phyloP scores from a whole-genome alignment of 1,140 invertebrate genomes.

The Drosophila athabasca region DNA sequence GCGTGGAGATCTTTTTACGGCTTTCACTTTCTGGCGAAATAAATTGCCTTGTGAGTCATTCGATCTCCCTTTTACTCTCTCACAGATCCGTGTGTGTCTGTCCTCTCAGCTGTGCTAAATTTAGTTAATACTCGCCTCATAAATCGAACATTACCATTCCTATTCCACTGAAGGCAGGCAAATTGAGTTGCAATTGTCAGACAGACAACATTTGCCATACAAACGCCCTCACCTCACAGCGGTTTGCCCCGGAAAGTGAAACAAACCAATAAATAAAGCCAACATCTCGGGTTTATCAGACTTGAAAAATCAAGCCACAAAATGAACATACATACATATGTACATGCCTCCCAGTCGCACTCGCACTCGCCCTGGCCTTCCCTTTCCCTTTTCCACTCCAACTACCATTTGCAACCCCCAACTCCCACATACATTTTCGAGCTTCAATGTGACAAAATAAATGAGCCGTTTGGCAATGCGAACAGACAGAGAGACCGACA shows the following conservation, averaged over 20 bases:
- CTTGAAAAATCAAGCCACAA: constrained; percentile 54
- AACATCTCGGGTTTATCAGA: constrained; percentile 65
- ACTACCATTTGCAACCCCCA: neutral
- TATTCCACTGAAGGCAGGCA: constrained; percentile 6
- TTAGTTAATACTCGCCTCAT: constrained; percentile 24
- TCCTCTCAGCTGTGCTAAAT: neutral
- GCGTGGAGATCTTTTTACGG: too few relatives aligned
- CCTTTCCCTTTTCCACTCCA: constrained; percentile 36
- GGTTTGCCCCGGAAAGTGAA: constrained; percentile 54
- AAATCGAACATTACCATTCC: constrained; percentile 11
- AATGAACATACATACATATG: constrained; percentile 5
- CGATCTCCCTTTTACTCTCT: too few relatives aligned
- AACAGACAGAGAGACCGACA: constrained; percentile 19
- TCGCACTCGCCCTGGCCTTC: constrained; percentile 15
- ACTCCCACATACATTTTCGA: constrained; percentile 47
- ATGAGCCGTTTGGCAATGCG: constrained; percentile 61
- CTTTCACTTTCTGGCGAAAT: too few relatives aligned
- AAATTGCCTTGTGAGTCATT: too few relatives aligned
- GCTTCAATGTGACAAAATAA: constrained; percentile 70
- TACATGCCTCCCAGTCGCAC: neutral
- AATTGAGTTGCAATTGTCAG: constrained; percentile 56
- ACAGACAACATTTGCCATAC: constrained; percentile 32
- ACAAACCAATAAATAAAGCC: constrained; percentile 67
- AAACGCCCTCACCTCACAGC: constrained; percentile 56
- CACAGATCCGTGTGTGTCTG: neutral